A percentile compares a stretch with the other conserved stretches of the same genome.
Evolutionary conservation across 2,888 invertebrate species (phyloP).

Genomic region (Drosophila histrio): DNA sequence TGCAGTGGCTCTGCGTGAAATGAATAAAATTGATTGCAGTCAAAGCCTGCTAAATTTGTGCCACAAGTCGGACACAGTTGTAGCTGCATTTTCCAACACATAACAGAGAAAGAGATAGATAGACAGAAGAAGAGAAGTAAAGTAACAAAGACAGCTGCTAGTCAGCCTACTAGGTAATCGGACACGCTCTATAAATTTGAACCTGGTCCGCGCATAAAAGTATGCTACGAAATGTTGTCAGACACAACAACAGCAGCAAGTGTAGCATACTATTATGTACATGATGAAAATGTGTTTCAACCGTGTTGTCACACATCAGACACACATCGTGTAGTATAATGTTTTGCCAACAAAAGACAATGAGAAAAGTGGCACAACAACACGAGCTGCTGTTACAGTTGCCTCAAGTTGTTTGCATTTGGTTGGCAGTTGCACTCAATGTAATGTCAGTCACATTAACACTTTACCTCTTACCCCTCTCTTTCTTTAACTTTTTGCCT

Average conservation of each 20-base stretch:
- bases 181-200: slow-evolving; percentile 14
- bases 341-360: slow-evolving; percentile 48
- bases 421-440: slow-evolving; percentile 44
- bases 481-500: neutral
- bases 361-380: slow-evolving; percentile 30
- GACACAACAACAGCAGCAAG: neutral
- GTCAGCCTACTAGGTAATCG: slow-evolving; percentile 16
- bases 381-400: slow-evolving; percentile 27
- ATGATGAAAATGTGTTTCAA: slow-evolving; percentile 24
- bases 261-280: too few species aligned
- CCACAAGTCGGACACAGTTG: slow-evolving; percentile 12
- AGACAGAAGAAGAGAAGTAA: neutral
- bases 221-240: slow-evolving; percentile 33
- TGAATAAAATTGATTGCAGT: slow-evolving; percentile 61
- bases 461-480: neutral
- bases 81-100: neutral
- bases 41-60: slow-evolving; percentile 20
- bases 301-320: slow-evolving; percentile 21
- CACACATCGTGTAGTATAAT: slow-evolving; percentile 37
- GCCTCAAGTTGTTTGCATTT: slow-evolving; percentile 59
- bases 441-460: slow-evolving; percentile 44
- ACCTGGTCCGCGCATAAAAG: slow-evolving; percentile 26
- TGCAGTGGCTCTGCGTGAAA: slow-evolving; percentile 32
- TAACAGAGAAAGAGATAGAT: neutral
- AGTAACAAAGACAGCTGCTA: slow-evolving; percentile 1